Evolutionary conservation across 2,888 invertebrate species (phyloP), one percentile per base, ranked within the genome.

Genomic region (Pharmacophagus antenor): DNA sequence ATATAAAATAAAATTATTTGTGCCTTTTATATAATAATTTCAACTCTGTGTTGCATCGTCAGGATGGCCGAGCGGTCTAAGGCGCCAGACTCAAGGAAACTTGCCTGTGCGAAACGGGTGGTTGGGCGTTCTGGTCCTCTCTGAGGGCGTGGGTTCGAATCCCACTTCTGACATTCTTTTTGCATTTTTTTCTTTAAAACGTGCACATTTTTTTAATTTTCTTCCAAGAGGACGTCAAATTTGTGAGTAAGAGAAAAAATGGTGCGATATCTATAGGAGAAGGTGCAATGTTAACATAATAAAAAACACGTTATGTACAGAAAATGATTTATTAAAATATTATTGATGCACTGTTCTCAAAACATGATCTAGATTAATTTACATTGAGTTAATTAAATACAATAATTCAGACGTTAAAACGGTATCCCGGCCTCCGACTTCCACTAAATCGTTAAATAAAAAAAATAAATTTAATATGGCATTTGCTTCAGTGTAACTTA

Each of bases 41-140:
- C 23, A 23, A 3, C 10, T 0, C 0, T 0, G 0, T 0, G 0
- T 1, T 1, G 2, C 8, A 17, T n/a, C n/a, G 94, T 95, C 94
- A 95, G 94, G 94, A 94, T 95, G 94, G 94, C 94, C 94, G 94
- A 95, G 95, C 94, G 95, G 95, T 95, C 95, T 95, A 95, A 95
- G 95, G 95, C 95, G 95, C 89, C 89, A 89, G 89, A 89, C 89
- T 89, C 89, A 88, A 90, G 89, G 89, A 79, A 70, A 55, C 88
- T 85, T 87, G 83, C 79, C 84, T 80, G 74, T 94, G 94, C 1
- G 92, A 92, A 92, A 92, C 94, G 93, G 94, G 94, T 93, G 7
- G 91, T 92, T 85, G 88, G 88, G 73, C 84, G 80, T 89, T 89
- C 88, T 89, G 95, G 95, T 95, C 95, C 93, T 93, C 92, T 94